Evolutionary conservation across 2,797 vertebrate species (phyloP).

Genomic region (Pitangus sulphuratus): DNA sequence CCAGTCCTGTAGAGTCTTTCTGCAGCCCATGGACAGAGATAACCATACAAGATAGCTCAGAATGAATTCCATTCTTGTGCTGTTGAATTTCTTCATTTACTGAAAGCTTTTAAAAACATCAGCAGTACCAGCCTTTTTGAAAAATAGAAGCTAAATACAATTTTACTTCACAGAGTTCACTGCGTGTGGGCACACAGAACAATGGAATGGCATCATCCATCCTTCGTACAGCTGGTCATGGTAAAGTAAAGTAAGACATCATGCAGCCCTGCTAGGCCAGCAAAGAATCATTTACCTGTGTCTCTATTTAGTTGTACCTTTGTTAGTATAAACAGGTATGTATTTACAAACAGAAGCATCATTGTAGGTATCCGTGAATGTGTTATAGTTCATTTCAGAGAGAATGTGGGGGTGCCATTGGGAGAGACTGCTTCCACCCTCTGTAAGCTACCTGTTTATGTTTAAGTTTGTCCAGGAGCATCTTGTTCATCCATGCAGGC

Average conservation of each 20-base stretch:
- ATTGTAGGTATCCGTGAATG: neutral
- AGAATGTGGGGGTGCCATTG: neutral
- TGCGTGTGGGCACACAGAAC: neutral
- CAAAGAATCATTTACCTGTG: neutral
- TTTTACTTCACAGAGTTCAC: neutral
- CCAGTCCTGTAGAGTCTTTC: neutral
- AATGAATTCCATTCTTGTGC: neutral
- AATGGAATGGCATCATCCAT: neutral
- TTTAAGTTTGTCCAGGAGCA: neutral
- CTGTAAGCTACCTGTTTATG: neutral
- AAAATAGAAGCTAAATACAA: neutral
- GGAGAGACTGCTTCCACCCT: neutral
- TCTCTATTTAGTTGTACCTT: neutral
- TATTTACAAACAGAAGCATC: neutral
- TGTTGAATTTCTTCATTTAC: neutral
- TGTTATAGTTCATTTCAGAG: neutral
- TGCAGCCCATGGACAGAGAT: neutral
- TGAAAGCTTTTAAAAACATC: neutral
- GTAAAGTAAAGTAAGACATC: neutral
- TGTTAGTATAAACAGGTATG: neutral
- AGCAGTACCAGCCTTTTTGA: neutral
- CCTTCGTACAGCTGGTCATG: neutral
- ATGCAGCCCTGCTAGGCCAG: neutral
- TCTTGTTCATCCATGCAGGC: neutral
- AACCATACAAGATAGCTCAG: neutral